These are phyloP conservation scores for Cancer borealis DNA, from an alignment of 2,888 invertebrate genomes.

Conservation along the genomic window DNA sequence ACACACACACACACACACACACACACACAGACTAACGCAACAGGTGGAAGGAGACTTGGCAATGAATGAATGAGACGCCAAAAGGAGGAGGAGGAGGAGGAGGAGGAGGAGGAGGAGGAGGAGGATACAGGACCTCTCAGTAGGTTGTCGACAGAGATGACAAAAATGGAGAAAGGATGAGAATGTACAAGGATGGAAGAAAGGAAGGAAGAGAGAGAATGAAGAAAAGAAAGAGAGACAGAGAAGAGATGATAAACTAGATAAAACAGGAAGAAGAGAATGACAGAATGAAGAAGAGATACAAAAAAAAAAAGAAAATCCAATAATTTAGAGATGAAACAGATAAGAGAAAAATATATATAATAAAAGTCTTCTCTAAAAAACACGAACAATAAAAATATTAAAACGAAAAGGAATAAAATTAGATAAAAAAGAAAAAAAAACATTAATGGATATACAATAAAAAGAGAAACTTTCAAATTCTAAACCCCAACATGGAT, in stretches of 20 bases:
- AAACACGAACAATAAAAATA: too few relatives aligned
- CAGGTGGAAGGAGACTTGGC: conserved; percentile 42
- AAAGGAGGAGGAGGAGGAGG: conserved; percentile 1
- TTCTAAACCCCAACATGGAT: too few relatives aligned
- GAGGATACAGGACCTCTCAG: neutral
- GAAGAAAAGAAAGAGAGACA: neutral
- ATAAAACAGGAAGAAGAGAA: neutral
- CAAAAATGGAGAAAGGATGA: neutral
- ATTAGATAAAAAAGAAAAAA: too few relatives aligned
- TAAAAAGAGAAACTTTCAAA: too few relatives aligned
- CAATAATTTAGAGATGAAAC: neutral
- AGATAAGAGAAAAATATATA: too few relatives aligned
- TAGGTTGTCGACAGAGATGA: neutral
- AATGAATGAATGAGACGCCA: conserved; percentile 33
- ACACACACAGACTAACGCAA: neutral
- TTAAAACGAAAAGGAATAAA: too few relatives aligned
- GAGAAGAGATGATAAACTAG: neutral
- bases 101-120: conserved; percentile 4
- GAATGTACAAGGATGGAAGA: neutral
- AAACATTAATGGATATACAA: too few relatives aligned
- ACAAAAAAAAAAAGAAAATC: neutral
- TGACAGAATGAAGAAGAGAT: neutral
- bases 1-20: neutral
- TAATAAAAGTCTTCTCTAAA: too few relatives aligned
- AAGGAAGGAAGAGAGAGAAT: neutral